A percentile compares a stretch with the other conserved stretches of the same genome.
Conservation (phyloP, 2,888 invertebrate genomes). For the Uloborus plumipes region DNA sequence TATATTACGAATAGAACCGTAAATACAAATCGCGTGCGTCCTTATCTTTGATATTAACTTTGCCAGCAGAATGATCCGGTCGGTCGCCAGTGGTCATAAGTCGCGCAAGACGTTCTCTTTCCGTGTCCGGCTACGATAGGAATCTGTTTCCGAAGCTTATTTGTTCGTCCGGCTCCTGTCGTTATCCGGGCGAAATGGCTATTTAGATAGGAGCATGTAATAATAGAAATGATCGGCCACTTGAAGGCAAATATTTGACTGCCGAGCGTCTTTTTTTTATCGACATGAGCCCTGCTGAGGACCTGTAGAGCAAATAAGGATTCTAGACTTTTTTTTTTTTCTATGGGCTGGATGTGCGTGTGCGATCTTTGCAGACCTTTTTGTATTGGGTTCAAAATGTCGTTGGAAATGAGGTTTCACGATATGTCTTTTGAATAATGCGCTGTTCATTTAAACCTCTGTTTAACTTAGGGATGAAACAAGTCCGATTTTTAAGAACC, state of each 20-base stretch:
- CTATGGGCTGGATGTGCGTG: constrained; percentile 17
- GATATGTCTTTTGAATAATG: too few species aligned
- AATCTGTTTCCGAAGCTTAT: constrained; percentile 30
- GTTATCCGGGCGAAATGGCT: constrained; percentile 48
- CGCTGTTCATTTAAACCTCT: too few species aligned
- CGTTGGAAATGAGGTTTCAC: too few species aligned
- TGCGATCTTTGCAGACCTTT: background rate
- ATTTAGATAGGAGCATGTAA: constrained; percentile 60
- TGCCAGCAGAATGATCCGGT: constrained; percentile 19
- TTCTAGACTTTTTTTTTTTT: constrained; percentile 36
- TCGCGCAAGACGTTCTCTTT: constrained; percentile 4
- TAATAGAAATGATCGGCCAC: constrained; percentile 55
- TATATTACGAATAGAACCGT: constrained; percentile 45
- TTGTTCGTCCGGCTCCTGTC: constrained; percentile 26
- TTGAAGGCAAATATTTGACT: constrained; percentile 59
- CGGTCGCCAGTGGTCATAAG: constrained; percentile 40
- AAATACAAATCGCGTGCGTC: constrained; percentile 63
- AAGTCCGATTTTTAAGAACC: too few species aligned
- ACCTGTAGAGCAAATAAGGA: constrained; percentile 41
- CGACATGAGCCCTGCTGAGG: constrained; percentile 2
- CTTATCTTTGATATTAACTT: constrained; percentile 13
- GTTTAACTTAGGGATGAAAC: too few species aligned
- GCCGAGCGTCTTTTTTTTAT: constrained; percentile 13
- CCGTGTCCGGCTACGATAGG: constrained; percentile 40
- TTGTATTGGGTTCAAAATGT: too few species aligned